phyloP scores from a whole-genome alignment of 2,113 vertebrate species.

The Empidonax alnorum region DNA sequence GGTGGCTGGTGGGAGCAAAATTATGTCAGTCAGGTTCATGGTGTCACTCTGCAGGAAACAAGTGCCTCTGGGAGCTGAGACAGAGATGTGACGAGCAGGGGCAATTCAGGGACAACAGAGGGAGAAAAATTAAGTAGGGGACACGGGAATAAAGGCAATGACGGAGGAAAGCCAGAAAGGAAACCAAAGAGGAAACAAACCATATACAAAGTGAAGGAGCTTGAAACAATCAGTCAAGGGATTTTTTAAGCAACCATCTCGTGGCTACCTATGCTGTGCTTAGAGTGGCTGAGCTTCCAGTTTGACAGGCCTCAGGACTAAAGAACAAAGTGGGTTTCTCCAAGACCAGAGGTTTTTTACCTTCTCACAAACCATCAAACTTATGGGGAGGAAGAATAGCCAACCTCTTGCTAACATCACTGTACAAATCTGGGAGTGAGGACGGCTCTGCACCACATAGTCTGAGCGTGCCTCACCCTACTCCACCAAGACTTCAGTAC shows the following conservation, averaged over 20 bases:
- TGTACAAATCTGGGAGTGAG: background rate
- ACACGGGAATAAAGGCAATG: background rate
- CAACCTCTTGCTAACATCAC: background rate
- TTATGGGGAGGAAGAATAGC: background rate
- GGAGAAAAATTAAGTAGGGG: background rate
- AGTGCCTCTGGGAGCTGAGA: background rate
- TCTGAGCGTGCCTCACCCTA: fast-evolving
- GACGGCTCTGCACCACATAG: background rate
- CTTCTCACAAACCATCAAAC: background rate
- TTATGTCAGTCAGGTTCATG: background rate
- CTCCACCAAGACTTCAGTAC: background rate
- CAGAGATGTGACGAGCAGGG: background rate
- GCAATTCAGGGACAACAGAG: background rate
- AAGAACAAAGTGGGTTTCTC: background rate
- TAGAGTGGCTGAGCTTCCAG: background rate
- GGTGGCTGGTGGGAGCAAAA: background rate
- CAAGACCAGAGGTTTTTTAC: background rate
- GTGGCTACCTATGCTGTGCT: background rate
- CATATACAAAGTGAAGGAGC: background rate
- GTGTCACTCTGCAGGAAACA: background rate
- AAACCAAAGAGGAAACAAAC: background rate
- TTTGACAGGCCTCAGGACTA: background rate
- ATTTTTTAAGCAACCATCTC: background rate
- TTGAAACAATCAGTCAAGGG: background rate
- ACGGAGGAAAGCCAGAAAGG: background rate